These are phyloP conservation scores for Drosophila pseudotakahashii DNA, from an alignment of 2,888 invertebrate species.

Conservation along the genomic window DNA sequence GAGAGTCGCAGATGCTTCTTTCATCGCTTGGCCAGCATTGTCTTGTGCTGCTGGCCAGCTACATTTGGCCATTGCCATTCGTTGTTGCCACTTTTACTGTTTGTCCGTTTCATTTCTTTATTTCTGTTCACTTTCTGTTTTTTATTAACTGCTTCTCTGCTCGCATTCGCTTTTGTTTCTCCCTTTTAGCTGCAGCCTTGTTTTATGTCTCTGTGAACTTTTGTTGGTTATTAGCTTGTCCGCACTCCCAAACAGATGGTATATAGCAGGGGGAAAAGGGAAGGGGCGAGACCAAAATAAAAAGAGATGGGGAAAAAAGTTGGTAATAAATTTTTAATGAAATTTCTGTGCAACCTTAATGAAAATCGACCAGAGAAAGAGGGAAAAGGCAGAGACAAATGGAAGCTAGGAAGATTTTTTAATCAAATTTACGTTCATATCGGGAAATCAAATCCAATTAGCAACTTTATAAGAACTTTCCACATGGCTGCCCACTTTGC, in stretches of 20 bases:
- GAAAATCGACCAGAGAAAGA: constrained; percentile 38
- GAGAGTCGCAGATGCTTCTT: constrained; percentile 64
- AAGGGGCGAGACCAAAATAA: neutral
- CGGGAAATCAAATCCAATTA: constrained; percentile 75
- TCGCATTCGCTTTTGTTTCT: constrained; percentile 18
- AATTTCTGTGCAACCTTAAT: constrained; percentile 56
- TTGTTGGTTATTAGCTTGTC: constrained; percentile 66
- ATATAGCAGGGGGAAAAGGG: neutral
- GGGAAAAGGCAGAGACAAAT: constrained; percentile 10
- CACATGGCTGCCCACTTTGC: constrained; percentile 17
- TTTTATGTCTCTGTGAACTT: constrained; percentile 64
- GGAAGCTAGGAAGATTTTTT: constrained; percentile 34
- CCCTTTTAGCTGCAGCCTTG: constrained; percentile 40
- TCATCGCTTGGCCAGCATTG: constrained; percentile 34
- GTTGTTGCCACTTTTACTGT: constrained; percentile 50
- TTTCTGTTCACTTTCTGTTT: constrained; percentile 26
- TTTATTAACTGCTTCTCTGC: constrained; percentile 60
- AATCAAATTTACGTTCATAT: constrained; percentile 66
- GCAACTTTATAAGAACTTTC: constrained; percentile 68
- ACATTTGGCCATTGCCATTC: constrained; percentile 38
- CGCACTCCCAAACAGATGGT: constrained; percentile 46
- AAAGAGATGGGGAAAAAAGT: constrained; percentile 36
- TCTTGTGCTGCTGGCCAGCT: constrained; percentile 46
- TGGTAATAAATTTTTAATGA: constrained; percentile 73
- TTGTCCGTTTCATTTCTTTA: constrained; percentile 37